Conservation (phyloP, 2,888 invertebrate species). For the Sipha maydis region DNA sequence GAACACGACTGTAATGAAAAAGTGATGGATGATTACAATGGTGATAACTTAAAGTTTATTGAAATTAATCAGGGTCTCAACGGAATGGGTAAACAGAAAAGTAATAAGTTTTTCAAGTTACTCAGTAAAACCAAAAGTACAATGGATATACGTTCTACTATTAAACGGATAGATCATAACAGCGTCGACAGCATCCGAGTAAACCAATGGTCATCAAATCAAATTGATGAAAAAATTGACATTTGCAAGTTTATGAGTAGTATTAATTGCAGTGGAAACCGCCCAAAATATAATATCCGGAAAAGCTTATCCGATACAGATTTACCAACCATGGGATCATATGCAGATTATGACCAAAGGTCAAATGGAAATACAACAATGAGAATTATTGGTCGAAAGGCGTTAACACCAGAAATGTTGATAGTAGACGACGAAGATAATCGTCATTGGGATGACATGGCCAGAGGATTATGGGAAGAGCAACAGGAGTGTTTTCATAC, state of each 20-base stretch:
- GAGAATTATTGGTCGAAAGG: background rate
- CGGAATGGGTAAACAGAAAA: background rate
- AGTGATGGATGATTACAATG: background rate
- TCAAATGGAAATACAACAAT: background rate
- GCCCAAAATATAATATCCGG: background rate
- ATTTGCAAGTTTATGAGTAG: background rate
- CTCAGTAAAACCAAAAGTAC: constrained; percentile 15
- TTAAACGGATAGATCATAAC: background rate
- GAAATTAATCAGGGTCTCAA: background rate
- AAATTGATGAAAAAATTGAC: background rate
- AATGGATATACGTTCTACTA: background rate
- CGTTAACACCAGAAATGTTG: background rate
- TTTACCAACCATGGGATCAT: background rate
- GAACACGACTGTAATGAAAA: background rate
- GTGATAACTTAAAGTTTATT: background rate
- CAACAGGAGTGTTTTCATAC: constrained; percentile 37
- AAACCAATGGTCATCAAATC: background rate
- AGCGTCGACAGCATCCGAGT: background rate
- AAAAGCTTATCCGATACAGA: constrained; percentile 40
- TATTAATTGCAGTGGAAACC: background rate
- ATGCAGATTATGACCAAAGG: background rate
- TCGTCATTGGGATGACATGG: background rate
- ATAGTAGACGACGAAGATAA: background rate
- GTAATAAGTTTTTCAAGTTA: constrained; percentile 5
- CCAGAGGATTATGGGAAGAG: background rate